Conservation (phyloP, 2,888 invertebrate genomes). For the Liopterus haemorrhoidalis region DNA sequence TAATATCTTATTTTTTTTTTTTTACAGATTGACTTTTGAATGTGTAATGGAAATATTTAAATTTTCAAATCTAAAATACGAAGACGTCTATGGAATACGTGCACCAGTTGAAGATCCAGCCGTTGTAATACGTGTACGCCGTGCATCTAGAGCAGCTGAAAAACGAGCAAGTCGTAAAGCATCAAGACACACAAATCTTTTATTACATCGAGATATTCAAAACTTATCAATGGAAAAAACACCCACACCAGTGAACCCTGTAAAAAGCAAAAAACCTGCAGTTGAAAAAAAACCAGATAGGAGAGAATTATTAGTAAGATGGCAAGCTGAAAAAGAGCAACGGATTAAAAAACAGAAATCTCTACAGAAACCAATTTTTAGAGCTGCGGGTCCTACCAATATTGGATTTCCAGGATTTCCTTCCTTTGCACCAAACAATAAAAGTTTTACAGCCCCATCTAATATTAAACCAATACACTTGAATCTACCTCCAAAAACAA, state of each 20-base stretch:
- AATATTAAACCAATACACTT: constrained; percentile 1
- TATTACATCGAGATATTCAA: background rate
- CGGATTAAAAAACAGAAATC: constrained; percentile 1
- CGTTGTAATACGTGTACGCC: too few species aligned
- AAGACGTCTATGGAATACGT: too few species aligned
- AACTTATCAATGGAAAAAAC: background rate
- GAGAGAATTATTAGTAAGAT: background rate
- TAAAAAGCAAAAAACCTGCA: background rate
- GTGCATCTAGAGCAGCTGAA: background rate
- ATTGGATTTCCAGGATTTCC: constrained; percentile 2
- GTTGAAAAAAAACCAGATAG: constrained; percentile 1
- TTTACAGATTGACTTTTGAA: too few species aligned
- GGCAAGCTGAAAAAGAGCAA: constrained; percentile 3
- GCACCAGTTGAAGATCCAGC: too few species aligned
- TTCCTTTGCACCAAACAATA: constrained; percentile 9
- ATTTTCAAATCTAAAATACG: too few species aligned
- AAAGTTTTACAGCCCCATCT: constrained; percentile 3
- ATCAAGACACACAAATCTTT: background rate
- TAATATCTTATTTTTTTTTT: too few species aligned
- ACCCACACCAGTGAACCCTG: background rate
- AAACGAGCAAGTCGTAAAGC: background rate
- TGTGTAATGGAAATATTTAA: too few species aligned
- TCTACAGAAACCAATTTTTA: constrained; percentile 3
- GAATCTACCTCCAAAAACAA: too few species aligned
- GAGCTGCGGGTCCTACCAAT: constrained; percentile 1